Conservation (phyloP, 2,113 vertebrate genomes). For the Genyomyrus donnyi region DNA sequence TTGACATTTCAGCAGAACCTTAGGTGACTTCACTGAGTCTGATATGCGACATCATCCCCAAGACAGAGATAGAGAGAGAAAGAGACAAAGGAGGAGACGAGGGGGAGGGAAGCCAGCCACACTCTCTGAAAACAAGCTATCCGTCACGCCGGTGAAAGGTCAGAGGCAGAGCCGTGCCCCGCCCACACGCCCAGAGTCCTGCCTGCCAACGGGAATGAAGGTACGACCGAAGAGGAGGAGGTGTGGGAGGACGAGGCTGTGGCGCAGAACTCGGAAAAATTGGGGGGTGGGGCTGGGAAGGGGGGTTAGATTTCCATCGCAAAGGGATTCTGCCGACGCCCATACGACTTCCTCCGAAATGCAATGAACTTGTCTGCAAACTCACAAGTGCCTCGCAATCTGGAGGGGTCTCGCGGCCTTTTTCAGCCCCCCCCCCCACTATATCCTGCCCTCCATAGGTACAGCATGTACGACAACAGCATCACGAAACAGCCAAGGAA, state of each 20-base stretch:
- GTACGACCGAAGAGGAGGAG: slow-evolving; percentile 6
- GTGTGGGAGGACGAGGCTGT: slow-evolving; percentile 2
- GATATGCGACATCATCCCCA: neutral
- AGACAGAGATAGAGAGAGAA: neutral
- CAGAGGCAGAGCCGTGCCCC: slow-evolving; percentile 21
- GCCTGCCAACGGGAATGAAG: neutral
- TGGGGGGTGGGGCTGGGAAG: slow-evolving; percentile 40
- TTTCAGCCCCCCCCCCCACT: neutral
- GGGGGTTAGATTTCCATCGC: neutral
- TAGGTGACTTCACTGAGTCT: neutral
- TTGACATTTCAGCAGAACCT: slow-evolving; percentile 3
- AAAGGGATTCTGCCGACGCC: neutral
- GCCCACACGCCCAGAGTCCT: slow-evolving; percentile 20
- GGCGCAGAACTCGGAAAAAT: slow-evolving; percentile 27
- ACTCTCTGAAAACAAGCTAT: slow-evolving; percentile 25
- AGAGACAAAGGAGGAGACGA: neutral
- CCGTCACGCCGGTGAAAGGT: slow-evolving; percentile 17
- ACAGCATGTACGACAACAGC: neutral
- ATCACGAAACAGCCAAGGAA: neutral
- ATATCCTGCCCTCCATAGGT: neutral
- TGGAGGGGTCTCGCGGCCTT: neutral
- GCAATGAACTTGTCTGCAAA: neutral
- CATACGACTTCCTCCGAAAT: neutral
- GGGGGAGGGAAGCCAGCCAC: neutral
- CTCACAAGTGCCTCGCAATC: neutral